Evolutionary conservation across 2,888 invertebrate species (phyloP).

Genomic region (Torymus texanus): DNA sequence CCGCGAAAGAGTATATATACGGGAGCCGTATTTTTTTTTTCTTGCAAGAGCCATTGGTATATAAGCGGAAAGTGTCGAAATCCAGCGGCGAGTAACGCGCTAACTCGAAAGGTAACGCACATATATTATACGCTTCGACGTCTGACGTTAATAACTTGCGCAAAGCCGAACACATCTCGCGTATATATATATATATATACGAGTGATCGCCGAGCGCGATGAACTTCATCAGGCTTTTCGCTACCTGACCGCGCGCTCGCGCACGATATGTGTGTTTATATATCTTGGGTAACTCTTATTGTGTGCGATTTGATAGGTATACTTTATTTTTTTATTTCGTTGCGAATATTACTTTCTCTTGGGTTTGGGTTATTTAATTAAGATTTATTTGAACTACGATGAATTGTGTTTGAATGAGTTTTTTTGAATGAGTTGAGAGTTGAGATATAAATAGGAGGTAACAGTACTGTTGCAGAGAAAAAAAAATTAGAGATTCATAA

Average conservation of each 20-base stretch:
- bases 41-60: slow-evolving; percentile 26
- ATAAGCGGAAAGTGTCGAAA: slow-evolving; percentile 43
- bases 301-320: not conserved
- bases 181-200: not conserved
- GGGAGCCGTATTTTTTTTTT: not conserved
- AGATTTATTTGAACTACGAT: too few species aligned
- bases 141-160: slow-evolving; percentile 49
- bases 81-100: not conserved
- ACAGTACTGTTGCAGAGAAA: too few species aligned
- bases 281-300: slow-evolving; percentile 15
- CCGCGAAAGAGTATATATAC: too few species aligned
- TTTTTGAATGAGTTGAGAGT: too few species aligned
- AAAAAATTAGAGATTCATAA: not conserved
- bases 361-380: too few species aligned
- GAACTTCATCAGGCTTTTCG: slow-evolving; percentile 33
- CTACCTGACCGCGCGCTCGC: not conserved
- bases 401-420: too few species aligned
- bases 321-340: too few species aligned
- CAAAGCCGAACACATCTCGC: slow-evolving; percentile 42
- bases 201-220: slow-evolving; percentile 33
- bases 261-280: slow-evolving; percentile 4
- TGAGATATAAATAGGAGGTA: too few species aligned
- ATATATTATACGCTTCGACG: not conserved
- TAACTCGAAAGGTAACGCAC: slow-evolving; percentile 47
- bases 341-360: too few species aligned